Percentiles rank a stretch among this genome's conserved stretches.
phyloP scores from a whole-genome alignment of 2,113 vertebrate species.

The Larimichthys polyactis region DNA sequence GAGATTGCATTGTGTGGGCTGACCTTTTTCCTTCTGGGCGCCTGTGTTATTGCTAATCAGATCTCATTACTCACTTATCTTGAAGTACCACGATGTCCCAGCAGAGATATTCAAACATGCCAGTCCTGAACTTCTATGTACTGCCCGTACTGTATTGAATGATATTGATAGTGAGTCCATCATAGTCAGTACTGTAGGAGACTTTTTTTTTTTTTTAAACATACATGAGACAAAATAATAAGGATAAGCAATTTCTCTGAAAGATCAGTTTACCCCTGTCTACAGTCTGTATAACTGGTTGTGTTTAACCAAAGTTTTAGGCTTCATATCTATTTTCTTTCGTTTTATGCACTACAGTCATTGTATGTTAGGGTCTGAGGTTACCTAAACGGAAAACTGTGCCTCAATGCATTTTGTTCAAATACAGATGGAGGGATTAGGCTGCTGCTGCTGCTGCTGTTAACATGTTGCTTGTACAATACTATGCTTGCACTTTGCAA shows the following conservation, averaged over 20 bases:
- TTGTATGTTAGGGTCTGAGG: not conserved
- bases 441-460: not conserved
- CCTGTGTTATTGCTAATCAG: not conserved
- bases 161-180: not conserved
- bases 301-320: too few relatives aligned
- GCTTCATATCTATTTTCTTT: too few relatives aligned
- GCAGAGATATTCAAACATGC: not conserved
- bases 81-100: not conserved
- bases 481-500: not conserved
- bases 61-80: constrained; percentile 17
- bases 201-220: not conserved
- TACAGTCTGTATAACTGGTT: too few relatives aligned
- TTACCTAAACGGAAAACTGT: not conserved
- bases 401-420: not conserved
- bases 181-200: not conserved
- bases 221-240: too few relatives aligned
- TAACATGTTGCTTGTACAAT: not conserved
- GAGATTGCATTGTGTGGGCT: not conserved
- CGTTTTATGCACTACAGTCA: too few relatives aligned
- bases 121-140: not conserved
- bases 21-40: constrained; percentile 21
- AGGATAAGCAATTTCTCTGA: too few relatives aligned
- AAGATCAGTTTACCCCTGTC: too few relatives aligned
- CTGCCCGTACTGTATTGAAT: too few relatives aligned
- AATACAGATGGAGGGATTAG: not conserved